These are phyloP conservation scores for Myotis findleyi DNA, from an alignment of 2,797 vertebrate genomes.

Conservation along the genomic window DNA sequence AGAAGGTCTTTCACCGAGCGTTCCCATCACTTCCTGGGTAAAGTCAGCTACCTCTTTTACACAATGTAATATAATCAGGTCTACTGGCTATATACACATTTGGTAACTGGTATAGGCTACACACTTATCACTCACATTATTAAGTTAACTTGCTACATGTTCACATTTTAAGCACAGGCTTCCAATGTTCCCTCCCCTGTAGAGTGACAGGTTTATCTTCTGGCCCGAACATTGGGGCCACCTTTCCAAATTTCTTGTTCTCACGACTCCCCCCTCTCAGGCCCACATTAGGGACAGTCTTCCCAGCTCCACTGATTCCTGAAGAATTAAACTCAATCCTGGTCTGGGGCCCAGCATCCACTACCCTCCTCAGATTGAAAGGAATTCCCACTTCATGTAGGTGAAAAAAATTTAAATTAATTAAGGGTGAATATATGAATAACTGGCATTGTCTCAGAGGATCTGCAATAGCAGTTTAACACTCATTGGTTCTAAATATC, in stretches of 20 bases:
- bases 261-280: not conserved
- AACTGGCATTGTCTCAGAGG: not conserved
- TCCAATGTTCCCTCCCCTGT: not conserved
- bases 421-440: not conserved
- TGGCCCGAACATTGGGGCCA: not conserved
- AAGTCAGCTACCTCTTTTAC: not conserved
- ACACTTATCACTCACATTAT: not conserved
- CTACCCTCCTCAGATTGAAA: not conserved
- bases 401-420: not conserved
- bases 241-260: not conserved
- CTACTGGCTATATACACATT: not conserved
- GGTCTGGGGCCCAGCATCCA: not conserved
- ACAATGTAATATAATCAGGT: not conserved
- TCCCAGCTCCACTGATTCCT: not conserved
- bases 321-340: not conserved
- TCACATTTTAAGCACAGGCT: not conserved
- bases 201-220: not conserved
- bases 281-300: not conserved
- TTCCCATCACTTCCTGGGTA: not conserved
- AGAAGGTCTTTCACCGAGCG: not conserved
- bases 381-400: not conserved
- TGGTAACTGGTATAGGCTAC: not conserved
- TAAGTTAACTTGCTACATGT: not conserved
- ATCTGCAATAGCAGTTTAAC: not conserved
- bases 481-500: not conserved